Conservation (phyloP, 2,113 vertebrate genomes). For the Herpetotheres cachinnans region DNA sequence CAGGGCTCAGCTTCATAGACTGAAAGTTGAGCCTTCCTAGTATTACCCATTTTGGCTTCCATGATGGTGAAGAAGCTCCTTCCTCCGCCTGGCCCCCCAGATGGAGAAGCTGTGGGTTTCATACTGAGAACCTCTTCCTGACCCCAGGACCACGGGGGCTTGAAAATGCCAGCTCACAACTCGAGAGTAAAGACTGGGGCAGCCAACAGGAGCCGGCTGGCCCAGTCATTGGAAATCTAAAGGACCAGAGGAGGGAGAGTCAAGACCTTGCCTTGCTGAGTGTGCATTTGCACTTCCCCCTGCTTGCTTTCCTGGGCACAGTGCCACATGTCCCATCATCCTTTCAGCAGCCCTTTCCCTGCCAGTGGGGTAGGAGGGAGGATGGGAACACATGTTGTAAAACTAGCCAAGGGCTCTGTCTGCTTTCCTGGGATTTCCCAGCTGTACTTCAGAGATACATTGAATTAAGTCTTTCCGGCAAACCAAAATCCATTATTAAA, state of each 20-base stretch:
- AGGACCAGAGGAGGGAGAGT: neutral
- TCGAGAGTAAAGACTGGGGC: neutral
- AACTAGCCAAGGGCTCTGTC: neutral
- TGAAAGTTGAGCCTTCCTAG: neutral
- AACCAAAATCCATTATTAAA: neutral
- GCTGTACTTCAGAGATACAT: neutral
- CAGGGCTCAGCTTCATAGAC: neutral
- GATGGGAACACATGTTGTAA: neutral
- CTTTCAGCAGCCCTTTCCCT: neutral
- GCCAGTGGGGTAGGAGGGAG: neutral
- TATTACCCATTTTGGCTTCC: neutral
- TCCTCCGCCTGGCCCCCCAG: neutral
- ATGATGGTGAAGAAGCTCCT: neutral
- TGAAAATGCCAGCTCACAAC: neutral
- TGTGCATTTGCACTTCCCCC: neutral
- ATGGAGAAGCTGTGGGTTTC: neutral
- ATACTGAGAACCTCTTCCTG: neutral
- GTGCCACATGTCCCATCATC: neutral
- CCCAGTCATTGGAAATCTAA: neutral
- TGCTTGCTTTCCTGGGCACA: neutral
- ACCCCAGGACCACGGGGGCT: neutral
- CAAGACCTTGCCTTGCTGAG: neutral
- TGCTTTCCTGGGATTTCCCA: slow-evolving; percentile 7
- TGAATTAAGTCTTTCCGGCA: neutral
- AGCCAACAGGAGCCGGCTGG: neutral